Base-by-base conservation (phyloP, 1,140 invertebrate species). In the Portunus trituberculatus region DNA sequence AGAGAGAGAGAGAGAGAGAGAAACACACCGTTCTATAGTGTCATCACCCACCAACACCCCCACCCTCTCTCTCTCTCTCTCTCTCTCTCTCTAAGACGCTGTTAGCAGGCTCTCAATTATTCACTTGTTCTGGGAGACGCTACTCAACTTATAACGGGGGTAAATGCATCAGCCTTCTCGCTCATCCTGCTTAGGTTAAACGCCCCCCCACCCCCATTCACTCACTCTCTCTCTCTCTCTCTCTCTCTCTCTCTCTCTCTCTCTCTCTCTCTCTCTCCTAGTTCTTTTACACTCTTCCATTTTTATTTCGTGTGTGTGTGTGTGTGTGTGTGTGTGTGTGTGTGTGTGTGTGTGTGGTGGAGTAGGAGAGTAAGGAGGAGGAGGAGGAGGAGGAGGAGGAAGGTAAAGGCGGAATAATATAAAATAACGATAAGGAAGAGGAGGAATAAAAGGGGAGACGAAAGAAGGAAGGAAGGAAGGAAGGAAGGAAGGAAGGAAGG, bases 1-100 rank as follows among this genome's bases (percentile, higher is more conserved):
- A 76, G 67, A 76, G 67, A 76, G 67, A 76, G 67, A 76, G 45
- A 39, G 45, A 90, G 48, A 52, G 88, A 90, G 45, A 46, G 45
- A 52, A 0, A n/a, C 7, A 90, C 2, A 59, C 52, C 52, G 12
- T 59, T 59, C 10, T 14, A 10, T 59, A 4, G 52, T 59, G 52
- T 59, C 52, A 59, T 59, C 52, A 2, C 52, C 52, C 6, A 39
- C 39, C 39, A 39, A 39, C 1, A 39, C 39, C 39, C 39, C 39
- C 39, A 39, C 6, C 8, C 67, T 76, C 67, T 76, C 67, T 76
- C 67, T 76, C 67, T 76, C 67, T 76, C 67, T 76, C 67, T 76
- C 67, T n/a, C 67, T 25, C 67, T n/a, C 25, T 76, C 25, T n/a
- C 20, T 39, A 59, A 29, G 25, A 29, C n/a, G 59, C 59, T 28